Conservation (phyloP, 2,113 vertebrate species). For the Chloropsis cyanopogon region DNA sequence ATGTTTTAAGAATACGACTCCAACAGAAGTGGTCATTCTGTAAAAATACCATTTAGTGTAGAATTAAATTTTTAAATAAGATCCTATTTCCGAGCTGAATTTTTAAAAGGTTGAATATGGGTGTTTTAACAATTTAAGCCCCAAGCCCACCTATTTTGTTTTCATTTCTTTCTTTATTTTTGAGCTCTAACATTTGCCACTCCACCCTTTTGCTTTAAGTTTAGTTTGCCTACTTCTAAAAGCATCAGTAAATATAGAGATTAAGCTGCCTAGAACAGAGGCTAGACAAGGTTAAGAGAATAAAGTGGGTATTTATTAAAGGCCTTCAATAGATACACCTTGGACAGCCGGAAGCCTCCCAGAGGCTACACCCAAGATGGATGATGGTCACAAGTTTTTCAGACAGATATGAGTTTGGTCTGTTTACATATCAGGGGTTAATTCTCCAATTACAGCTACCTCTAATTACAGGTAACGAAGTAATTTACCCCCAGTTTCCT, state of each 20-base stretch:
- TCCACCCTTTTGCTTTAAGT: not conserved
- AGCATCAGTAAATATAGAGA: not conserved
- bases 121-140: not conserved
- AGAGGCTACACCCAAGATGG: not conserved
- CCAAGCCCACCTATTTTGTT: not conserved
- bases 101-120: not conserved
- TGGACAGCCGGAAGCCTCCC: not conserved
- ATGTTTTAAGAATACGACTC: not conserved
- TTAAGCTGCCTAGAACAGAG: not conserved
- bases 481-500: not conserved
- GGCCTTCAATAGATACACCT: not conserved
- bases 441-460: not conserved
- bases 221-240: not conserved
- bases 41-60: not conserved
- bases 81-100: not conserved
- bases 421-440: not conserved
- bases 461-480: not conserved
- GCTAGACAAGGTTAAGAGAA: not conserved
- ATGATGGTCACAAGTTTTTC: rapidly evolving
- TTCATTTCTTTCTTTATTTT: not conserved
- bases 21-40: not conserved
- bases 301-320: not conserved
- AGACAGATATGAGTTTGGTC: not conserved
- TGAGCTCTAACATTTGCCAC: not conserved
- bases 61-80: not conserved